Conservation (phyloP, 2,888 invertebrate species). For the Zaprionus obscuricornis region DNA sequence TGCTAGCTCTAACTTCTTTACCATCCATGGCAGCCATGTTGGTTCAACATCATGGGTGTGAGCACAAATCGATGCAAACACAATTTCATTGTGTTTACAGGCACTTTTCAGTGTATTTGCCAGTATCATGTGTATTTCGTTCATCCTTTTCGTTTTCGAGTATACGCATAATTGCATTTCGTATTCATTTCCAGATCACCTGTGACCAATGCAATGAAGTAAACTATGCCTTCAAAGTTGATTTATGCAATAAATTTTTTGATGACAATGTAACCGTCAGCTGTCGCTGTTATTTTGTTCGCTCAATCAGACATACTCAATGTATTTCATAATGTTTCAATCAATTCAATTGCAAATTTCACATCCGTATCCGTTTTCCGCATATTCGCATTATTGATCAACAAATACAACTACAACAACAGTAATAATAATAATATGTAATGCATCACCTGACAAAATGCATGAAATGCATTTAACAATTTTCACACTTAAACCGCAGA, state of each 20-base stretch:
- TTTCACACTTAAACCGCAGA: constrained; percentile 70
- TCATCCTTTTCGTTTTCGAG: constrained; percentile 7
- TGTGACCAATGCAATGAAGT: constrained; percentile 17
- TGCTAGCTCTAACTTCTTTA: constrained; percentile 21
- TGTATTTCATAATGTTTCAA: constrained; percentile 69
- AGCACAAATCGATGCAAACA: constrained; percentile 73
- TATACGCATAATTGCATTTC: constrained; percentile 49
- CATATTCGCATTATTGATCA: constrained; percentile 51
- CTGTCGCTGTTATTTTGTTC: constrained; percentile 29
- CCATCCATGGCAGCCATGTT: not conserved
- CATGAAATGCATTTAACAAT: constrained; percentile 46
- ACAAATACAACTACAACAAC: not conserved
- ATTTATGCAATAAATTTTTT: not conserved
- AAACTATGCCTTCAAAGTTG: constrained; percentile 8
- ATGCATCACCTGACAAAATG: too few species aligned
- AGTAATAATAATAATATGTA: too few species aligned
- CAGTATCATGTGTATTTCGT: too few species aligned
- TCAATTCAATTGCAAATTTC: constrained; percentile 75
- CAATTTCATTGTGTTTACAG: constrained; percentile 64
- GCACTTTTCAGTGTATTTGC: constrained; percentile 40
- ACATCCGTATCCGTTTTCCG: constrained; percentile 68
- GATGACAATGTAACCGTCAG: constrained; percentile 23
- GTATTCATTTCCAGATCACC: constrained; percentile 36
- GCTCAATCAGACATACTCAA: too few species aligned
- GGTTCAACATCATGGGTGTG: too few species aligned